These are phyloP conservation scores for Tapera naevia DNA, from an alignment of 2,797 vertebrate species.

Conservation along the genomic window DNA sequence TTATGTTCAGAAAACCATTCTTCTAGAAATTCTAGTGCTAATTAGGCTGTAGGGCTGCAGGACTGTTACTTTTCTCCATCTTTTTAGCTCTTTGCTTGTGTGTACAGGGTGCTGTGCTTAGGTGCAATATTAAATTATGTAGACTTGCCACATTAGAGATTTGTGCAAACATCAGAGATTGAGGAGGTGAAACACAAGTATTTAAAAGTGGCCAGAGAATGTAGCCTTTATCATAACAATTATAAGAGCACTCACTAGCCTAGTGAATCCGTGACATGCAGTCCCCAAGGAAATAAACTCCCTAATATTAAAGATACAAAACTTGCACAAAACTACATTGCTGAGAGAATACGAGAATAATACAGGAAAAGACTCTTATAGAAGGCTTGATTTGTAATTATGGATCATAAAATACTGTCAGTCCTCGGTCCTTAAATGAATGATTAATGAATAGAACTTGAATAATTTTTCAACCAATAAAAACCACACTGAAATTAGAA, in stretches of 20 bases:
- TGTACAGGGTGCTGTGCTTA: fast-evolving
- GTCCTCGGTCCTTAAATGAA: not conserved
- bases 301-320: not conserved
- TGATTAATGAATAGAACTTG: constrained; percentile 21
- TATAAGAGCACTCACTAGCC: not conserved
- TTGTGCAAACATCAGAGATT: fast-evolving
- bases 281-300: not conserved
- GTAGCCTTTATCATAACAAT: not conserved
- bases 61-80: not conserved
- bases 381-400: constrained; percentile 63
- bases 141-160: not conserved
- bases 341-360: not conserved
- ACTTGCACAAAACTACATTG: not conserved
- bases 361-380: constrained; percentile 27
- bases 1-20: not conserved
- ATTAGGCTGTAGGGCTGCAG: not conserved
- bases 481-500: not conserved
- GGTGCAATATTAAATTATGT: not conserved
- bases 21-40: not conserved
- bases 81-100: not conserved
- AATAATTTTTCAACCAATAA: constrained; percentile 30
- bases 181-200: not conserved
- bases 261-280: not conserved
- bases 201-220: not conserved
- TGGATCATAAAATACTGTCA: constrained; percentile 56